Evolutionary conservation across 2,888 invertebrate species (phyloP), one percentile per base, ranked within the genome.

Genomic region (Dascillus cervinus): DNA sequence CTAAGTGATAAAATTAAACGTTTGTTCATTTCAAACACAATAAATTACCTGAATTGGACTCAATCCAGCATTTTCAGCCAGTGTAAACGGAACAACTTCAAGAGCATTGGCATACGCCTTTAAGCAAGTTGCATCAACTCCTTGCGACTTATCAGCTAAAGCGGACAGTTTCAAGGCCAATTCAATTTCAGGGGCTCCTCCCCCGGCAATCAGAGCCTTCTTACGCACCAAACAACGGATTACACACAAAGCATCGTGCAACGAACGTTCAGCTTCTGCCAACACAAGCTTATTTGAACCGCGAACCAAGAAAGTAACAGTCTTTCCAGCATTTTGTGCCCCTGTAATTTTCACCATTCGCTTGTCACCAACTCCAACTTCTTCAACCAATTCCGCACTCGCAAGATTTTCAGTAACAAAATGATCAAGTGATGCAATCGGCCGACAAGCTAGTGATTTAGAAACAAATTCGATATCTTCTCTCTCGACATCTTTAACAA

Each of bases 381-480:
- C 96, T 62, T 98, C 96, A 2, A 90, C 94, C 26, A 95, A 67
- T 50, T 98, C 97, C 3, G 97, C 97, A 41, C 72, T 76, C 4
- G 89, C 89, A 13, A 98, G 72, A 64, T 88, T 85, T 57, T 98
- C 97, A 9, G 95, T 72, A 1, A 82, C 75, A 65, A 98, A 98
- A 62, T 98, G 98, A 68, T 98, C 98, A 40, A 97, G 70, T n/a
- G 95, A 95, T 3, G 98, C 98, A 50, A 98, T 91, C 0, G 98
- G 98, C 27, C 94, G 77, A 61, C 95, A 95, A 12, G 84, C 84
- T 13, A 96, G 68, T 3, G 90, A 89, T 72, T 94, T 96, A 68
- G 94, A 95, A 11, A 98, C 82, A 65, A 95, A 97, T 56, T 97
- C 92, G 47, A 99, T 88, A 54, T 99, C 97, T 62, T 97, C 97